Percentiles rank a stretch among this genome's conserved stretches.
phyloP scores from a whole-genome alignment of 2,888 invertebrate species.

The Agriopis leucophaearia region DNA sequence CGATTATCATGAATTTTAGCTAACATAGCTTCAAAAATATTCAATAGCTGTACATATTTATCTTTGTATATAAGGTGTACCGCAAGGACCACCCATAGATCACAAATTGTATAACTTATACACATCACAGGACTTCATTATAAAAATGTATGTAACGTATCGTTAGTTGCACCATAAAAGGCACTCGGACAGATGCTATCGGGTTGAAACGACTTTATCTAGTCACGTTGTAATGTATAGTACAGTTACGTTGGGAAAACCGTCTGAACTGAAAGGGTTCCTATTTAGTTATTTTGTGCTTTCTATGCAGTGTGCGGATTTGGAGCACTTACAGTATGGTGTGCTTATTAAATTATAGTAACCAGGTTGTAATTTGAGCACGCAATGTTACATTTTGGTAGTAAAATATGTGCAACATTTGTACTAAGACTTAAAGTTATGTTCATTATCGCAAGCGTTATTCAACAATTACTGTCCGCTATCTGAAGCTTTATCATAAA shows the following conservation, averaged over 20 bases:
- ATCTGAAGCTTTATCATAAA: no score
- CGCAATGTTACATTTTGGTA: not conserved
- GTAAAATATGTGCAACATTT: not conserved
- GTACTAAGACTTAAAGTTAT: not conserved
- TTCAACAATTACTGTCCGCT: not conserved
- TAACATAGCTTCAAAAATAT: not conserved
- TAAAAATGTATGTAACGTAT: constrained; percentile 49
- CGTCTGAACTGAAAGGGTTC: constrained; percentile 55
- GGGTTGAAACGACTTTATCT: constrained; percentile 64
- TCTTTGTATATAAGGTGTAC: constrained; percentile 20
- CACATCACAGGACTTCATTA: constrained; percentile 41
- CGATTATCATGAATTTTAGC: not conserved
- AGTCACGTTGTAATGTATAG: constrained; percentile 67
- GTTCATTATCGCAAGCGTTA: not conserved
- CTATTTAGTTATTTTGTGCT: constrained; percentile 56
- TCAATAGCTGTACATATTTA: constrained; percentile 1
- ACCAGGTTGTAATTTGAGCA: constrained; percentile 1
- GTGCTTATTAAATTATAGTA: not conserved
- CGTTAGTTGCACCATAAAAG: constrained; percentile 56
- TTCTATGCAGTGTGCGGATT: constrained; percentile 46
- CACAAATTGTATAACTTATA: constrained; percentile 45
- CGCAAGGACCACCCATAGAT: constrained; percentile 47
- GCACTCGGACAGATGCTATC: constrained; percentile 64
- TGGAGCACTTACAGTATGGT: constrained; percentile 22
- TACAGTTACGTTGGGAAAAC: constrained; percentile 67